Evolutionary conservation across 2,113 vertebrate genomes (phyloP).

Genomic region (Sinosuthora webbiana): DNA sequence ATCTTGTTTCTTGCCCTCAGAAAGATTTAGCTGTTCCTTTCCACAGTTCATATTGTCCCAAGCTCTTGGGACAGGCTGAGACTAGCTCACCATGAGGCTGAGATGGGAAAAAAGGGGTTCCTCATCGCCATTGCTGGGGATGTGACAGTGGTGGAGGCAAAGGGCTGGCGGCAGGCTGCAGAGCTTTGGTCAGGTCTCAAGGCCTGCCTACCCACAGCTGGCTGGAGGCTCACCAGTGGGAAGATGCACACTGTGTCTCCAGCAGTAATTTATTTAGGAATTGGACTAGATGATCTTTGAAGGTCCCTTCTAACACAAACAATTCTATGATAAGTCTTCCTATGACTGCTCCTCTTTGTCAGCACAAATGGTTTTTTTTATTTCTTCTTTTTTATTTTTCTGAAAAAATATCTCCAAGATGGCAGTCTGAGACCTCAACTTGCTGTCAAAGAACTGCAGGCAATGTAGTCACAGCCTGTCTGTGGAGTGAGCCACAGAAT

Average conservation of each 20-base stretch:
- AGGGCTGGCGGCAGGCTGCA: neutral
- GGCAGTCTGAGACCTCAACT: neutral
- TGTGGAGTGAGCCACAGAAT: neutral
- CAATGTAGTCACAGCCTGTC: neutral
- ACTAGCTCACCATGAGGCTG: fast-evolving
- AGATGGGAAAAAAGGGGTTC: neutral
- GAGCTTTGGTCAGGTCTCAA: neutral
- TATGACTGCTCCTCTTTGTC: neutral
- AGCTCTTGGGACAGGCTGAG: neutral
- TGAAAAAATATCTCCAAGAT: neutral
- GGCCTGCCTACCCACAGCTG: neutral
- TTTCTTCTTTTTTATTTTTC: neutral
- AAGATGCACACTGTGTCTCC: fast-evolving
- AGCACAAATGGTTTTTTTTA: neutral
- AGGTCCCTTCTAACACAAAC: neutral
- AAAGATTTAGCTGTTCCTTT: neutral
- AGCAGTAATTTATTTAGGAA: neutral
- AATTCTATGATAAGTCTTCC: neutral
- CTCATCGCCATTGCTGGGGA: neutral
- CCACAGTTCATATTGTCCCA: neutral
- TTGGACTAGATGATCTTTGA: neutral
- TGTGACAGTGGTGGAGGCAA: neutral
- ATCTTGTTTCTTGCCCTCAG: neutral
- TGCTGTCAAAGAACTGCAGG: neutral
- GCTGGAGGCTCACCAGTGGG: neutral